Evolutionary conservation across 2,888 invertebrate genomes (phyloP), one percentile per base, ranked within the genome.

Genomic region (Drosophila meridiana): DNA sequence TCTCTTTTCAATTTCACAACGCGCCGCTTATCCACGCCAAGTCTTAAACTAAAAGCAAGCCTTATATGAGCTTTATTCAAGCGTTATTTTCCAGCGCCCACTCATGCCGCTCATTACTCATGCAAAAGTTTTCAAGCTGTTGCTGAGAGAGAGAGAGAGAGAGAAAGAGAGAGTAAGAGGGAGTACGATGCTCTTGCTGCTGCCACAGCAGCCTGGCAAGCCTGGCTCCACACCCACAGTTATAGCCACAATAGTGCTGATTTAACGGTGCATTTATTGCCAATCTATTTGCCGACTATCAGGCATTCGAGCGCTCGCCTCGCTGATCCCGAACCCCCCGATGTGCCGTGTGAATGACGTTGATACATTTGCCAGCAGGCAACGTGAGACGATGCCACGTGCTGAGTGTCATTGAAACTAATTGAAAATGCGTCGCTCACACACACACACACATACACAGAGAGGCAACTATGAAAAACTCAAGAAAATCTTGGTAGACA

Each of bases 231-330:
- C 32, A 50, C 32, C n/a, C n/a, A 13, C 52, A 26, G 30, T 64
- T 66, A 60, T 81, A 40, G 72, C 77, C 77, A 72, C 78, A 81
- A 77, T 82, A 68, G 81, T 73, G 74, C 76, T 76, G 85, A 87
- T 87, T 84, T 87, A 83, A 87, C 82, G 80, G 82, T 69, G 80
- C 79, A 85, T 87, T 84, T 84, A 84, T 84, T 82, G 82, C 72
- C 83, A 87, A 83, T 83, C 87, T 83, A 83, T 83, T 83, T 83
- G 82, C 76, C 55, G 78, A 73, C 87, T 83, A 72, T 83, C 73
- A 73, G 67, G 30, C 55, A 69, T 20, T 48, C 6, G 56, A n/a
- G 14, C 57, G 0, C 7, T 43, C 26, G 14, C 11, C 42, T 4
- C 40, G 40, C 45, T 48, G 38, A 14, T 2, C 28, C 38, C 38